These are phyloP conservation scores for Helarctos malayanus DNA, from an alignment of 2,797 vertebrate genomes.

Conservation along the genomic window DNA sequence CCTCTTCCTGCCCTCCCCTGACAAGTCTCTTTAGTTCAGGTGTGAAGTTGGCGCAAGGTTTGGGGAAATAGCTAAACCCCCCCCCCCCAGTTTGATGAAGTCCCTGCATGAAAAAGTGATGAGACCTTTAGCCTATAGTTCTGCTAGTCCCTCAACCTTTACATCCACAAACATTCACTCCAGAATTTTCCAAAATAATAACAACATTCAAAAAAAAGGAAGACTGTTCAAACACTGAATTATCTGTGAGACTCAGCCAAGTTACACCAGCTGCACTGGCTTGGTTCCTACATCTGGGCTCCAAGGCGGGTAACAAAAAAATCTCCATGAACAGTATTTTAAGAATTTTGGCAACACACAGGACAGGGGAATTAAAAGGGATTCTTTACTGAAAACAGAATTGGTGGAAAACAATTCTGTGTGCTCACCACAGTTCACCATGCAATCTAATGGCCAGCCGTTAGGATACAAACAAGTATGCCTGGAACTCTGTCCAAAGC, in stretches of 20 bases:
- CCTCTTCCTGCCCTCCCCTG: neutral
- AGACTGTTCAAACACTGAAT: constrained; percentile 79
- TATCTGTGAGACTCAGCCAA: constrained; percentile 84
- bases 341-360: constrained; percentile 86
- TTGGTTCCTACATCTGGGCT: constrained; percentile 87
- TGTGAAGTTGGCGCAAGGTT: neutral
- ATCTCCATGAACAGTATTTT: constrained; percentile 88
- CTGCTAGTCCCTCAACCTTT: constrained; percentile 63
- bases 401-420: constrained; percentile 85
- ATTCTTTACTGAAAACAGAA: constrained; percentile 86
- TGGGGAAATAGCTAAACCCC: neutral
- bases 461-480: constrained; percentile 85
- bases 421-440: constrained; percentile 85
- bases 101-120: neutral
- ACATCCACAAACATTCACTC: constrained; percentile 20
- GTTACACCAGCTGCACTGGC: constrained; percentile 88
- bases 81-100: neutral
- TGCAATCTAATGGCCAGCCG: constrained; percentile 82
- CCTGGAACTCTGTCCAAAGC: constrained; percentile 84
- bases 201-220: constrained; percentile 50
- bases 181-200: constrained; percentile 76
- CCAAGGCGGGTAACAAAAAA: constrained; percentile 84
- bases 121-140: constrained; percentile 51
- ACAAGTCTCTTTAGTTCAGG: neutral
- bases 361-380: constrained; percentile 75